Conservation (phyloP, 1,140 invertebrate genomes). For the Bombus impatiens region DNA sequence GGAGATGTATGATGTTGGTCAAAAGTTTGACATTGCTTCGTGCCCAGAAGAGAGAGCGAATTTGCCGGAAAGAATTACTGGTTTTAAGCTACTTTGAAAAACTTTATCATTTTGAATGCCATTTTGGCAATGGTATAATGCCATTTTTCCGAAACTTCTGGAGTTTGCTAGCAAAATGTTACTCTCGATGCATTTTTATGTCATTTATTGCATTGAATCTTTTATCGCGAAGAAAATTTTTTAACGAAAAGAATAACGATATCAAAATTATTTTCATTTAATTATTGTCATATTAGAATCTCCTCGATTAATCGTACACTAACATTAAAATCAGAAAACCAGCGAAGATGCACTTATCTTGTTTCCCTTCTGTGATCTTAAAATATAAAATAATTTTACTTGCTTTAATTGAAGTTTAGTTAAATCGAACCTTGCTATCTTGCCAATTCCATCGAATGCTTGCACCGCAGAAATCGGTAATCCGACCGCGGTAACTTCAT, state of each 20-base stretch:
- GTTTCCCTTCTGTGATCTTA: not conserved
- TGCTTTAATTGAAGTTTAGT: not conserved
- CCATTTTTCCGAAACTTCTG: too few species aligned
- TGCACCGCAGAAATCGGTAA: not conserved
- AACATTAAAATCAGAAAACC: too few species aligned
- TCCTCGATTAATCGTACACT: too few species aligned
- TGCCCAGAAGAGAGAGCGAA: not conserved
- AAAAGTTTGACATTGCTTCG: not conserved
- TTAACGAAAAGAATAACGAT: too few species aligned
- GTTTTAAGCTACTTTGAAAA: not conserved
- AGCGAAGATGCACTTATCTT: not conserved
- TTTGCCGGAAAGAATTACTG: not conserved
- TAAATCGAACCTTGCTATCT: not conserved
- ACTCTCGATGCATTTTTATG: too few species aligned
- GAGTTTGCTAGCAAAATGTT: too few species aligned
- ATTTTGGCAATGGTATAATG: too few species aligned
- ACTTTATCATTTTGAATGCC: not conserved
- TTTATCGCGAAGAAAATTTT: too few species aligned
- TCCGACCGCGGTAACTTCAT: not conserved
- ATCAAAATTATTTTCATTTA: too few species aligned
- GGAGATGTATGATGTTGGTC: not conserved
- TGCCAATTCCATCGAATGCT: not conserved
- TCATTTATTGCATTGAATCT: too few species aligned
- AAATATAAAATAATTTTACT: not conserved
- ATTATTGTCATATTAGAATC: too few species aligned